phyloP scores from a whole-genome alignment of 2,888 invertebrate species.

The Mycalesis mineus region DNA sequence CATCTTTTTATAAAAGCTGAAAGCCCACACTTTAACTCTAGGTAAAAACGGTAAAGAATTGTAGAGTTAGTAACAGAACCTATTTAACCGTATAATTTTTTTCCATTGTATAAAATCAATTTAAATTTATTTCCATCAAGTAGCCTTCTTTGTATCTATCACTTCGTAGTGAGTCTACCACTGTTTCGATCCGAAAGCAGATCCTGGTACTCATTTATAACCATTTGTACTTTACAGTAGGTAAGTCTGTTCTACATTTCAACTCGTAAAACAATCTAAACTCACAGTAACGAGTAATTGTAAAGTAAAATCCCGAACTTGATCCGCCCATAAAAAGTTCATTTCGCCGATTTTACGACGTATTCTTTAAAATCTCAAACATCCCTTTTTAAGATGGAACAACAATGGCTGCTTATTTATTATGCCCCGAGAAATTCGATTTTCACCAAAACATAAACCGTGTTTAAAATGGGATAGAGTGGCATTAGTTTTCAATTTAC shows the following conservation, averaged over 20 bases:
- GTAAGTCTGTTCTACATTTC: background rate
- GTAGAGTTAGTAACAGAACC: too few species aligned
- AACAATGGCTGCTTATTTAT: constrained; percentile 6
- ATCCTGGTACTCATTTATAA: too few species aligned
- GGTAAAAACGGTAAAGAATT: too few species aligned
- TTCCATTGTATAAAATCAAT: too few species aligned
- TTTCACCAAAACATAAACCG: constrained; percentile 12
- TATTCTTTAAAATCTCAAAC: constrained; percentile 7
- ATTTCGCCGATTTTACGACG: background rate
- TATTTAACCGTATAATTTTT: too few species aligned
- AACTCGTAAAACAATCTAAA: background rate
- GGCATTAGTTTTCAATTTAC: background rate
- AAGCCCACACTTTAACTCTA: too few species aligned
- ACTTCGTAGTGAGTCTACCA: too few species aligned
- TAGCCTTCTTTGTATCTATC: too few species aligned
- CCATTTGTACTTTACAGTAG: too few species aligned
- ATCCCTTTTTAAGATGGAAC: background rate
- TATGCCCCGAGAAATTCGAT: constrained; percentile 12
- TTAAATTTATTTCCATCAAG: too few species aligned
- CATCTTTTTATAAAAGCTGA: too few species aligned
- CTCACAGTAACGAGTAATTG: background rate
- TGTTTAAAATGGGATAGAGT: constrained; percentile 9
- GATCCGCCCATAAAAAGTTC: constrained; percentile 1
- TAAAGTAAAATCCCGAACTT: background rate
- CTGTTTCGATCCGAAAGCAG: too few species aligned